phyloP scores from a whole-genome alignment of 2,888 invertebrate species.

The Oegoconia quadripuncta region DNA sequence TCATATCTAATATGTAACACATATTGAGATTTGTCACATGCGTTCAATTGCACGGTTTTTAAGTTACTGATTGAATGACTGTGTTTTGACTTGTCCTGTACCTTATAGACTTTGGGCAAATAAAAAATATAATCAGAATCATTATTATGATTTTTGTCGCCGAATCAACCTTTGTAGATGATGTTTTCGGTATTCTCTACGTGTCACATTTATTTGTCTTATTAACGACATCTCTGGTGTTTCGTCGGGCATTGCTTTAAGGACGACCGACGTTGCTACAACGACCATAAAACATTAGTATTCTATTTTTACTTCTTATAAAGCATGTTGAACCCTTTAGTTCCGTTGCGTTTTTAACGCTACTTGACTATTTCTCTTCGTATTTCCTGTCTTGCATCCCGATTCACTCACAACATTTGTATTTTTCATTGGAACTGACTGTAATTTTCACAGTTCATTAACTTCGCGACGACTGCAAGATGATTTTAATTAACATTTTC shows the following conservation, averaged over 20 bases:
- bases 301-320: too few species aligned
- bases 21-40: too few species aligned
- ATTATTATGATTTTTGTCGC: conserved; percentile 43
- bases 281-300: too few species aligned
- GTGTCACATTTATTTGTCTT: conserved; percentile 36
- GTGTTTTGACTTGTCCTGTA: not conserved
- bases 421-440: conserved; percentile 23
- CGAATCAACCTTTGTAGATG: conserved; percentile 42
- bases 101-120: not conserved
- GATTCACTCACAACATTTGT: conserved; percentile 22
- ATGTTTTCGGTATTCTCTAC: conserved; percentile 40
- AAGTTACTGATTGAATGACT: too few species aligned
- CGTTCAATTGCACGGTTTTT: too few species aligned
- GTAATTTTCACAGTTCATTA: conserved; percentile 32
- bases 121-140: conserved; percentile 8
- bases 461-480: conserved; percentile 14
- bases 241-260: too few species aligned
- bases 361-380: conserved; percentile 1
- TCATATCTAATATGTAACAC: conserved; percentile 18
- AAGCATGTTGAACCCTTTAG: conserved; percentile 3
- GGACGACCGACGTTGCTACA: too few species aligned
- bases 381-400: conserved; percentile 1
- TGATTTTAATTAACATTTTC: conserved; percentile 28
- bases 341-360: conserved; percentile 3
- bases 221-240: conserved; percentile 25